Percentiles rank a stretch among this genome's conserved stretches.
phyloP scores from a whole-genome alignment of 2,113 vertebrate genomes.

The Melanerpes formicivorus region DNA sequence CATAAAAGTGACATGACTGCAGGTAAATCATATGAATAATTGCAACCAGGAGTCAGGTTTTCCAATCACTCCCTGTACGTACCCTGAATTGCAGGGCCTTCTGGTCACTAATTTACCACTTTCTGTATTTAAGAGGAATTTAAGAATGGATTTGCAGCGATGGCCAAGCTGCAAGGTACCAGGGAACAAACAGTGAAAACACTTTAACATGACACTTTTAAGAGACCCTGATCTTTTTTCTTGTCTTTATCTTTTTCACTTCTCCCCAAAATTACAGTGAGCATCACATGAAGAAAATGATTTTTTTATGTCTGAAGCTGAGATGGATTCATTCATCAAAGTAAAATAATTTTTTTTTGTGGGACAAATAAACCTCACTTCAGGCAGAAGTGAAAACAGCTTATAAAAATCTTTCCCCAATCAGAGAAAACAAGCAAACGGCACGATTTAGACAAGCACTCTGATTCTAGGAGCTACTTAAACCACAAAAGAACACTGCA shows the following conservation, averaged over 20 bases:
- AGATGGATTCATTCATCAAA: constrained; percentile 21
- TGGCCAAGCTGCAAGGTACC: neutral
- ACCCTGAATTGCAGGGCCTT: neutral
- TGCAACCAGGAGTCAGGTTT: constrained; percentile 32
- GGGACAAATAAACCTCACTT: constrained; percentile 25
- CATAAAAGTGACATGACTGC: constrained; percentile 26
- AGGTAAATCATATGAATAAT: constrained; percentile 57
- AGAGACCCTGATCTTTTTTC: neutral
- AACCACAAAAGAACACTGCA: neutral
- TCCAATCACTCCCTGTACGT: neutral
- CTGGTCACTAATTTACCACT: neutral
- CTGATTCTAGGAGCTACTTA: neutral
- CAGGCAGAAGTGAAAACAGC: constrained; percentile 10
- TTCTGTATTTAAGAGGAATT: neutral
- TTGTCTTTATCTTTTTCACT: constrained; percentile 1
- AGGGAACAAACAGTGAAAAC: neutral
- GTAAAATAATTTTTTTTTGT: neutral
- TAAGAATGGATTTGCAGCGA: neutral
- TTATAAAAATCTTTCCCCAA: neutral
- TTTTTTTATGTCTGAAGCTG: neutral
- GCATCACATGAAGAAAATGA: neutral
- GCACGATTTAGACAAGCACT: neutral
- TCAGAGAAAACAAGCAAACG: neutral
- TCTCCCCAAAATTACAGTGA: neutral
- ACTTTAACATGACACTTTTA: neutral